Conservation (phyloP, 2,888 invertebrate species). For the Phoronis australis region DNA sequence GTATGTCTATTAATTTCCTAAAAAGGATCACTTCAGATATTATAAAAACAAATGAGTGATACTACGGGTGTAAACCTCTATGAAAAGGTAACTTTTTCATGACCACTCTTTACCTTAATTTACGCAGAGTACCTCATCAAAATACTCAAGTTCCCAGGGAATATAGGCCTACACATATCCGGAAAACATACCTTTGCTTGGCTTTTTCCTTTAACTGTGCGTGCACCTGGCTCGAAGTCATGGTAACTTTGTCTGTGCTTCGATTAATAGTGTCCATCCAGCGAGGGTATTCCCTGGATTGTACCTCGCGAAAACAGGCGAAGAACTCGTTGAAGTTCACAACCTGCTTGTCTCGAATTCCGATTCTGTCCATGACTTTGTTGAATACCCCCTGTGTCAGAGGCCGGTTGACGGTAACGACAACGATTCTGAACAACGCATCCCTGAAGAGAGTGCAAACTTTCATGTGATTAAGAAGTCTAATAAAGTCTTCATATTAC, state of each 20-base stretch:
- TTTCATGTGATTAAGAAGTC: too few relatives aligned
- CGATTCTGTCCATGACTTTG: slow-evolving; percentile 36
- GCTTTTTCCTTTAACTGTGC: slow-evolving; percentile 45
- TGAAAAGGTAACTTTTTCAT: too few relatives aligned
- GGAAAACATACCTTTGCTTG: slow-evolving; percentile 37
- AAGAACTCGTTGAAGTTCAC: slow-evolving; percentile 47
- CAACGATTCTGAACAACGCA: slow-evolving; percentile 41
- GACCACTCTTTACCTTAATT: too few relatives aligned
- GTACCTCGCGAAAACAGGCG: slow-evolving; percentile 31
- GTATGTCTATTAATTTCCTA: too few relatives aligned
- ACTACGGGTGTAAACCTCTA: too few relatives aligned
- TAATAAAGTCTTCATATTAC: too few relatives aligned
- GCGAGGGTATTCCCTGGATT: slow-evolving; percentile 31
- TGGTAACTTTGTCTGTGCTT: slow-evolving; percentile 28
- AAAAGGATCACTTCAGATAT: too few relatives aligned
- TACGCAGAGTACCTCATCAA: too few relatives aligned
- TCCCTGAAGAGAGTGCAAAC: too few relatives aligned
- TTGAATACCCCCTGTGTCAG: slow-evolving; percentile 29
- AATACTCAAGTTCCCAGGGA: too few relatives aligned
- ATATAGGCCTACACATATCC: too few relatives aligned
- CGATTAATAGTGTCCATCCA: slow-evolving; percentile 49
- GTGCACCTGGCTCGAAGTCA: slow-evolving; percentile 45
- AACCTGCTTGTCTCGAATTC: slow-evolving; percentile 30
- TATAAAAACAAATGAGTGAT: too few relatives aligned
- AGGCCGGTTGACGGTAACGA: slow-evolving; percentile 33